phyloP scores from a whole-genome alignment of 2,888 invertebrate species.

The Eugnorisma glareosa region DNA sequence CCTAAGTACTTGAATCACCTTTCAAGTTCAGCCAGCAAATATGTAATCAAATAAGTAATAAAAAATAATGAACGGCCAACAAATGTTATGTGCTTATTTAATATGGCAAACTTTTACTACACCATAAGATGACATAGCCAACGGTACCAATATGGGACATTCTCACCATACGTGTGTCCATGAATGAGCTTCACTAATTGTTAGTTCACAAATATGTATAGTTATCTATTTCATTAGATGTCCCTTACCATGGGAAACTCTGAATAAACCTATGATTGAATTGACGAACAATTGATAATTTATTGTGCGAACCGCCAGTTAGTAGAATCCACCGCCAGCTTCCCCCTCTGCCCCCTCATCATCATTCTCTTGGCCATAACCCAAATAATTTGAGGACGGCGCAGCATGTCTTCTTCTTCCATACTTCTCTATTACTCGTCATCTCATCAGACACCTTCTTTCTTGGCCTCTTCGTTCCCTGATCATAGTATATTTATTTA shows the following conservation, averaged over 20 bases:
- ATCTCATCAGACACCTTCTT: no score
- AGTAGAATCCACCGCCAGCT: no score
- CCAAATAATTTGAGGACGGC: no score
- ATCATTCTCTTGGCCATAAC: no score
- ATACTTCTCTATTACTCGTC: no score
- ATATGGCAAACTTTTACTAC: slow-evolving; percentile 51
- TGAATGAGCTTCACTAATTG: slow-evolving; percentile 69
- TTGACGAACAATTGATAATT: no score
- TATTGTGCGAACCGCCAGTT: no score
- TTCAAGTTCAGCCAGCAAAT: slow-evolving; percentile 7
- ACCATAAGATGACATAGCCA: slow-evolving; percentile 42
- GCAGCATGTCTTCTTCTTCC: no score
- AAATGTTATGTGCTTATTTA: slow-evolving; percentile 43
- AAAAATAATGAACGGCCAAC: slow-evolving; percentile 38
- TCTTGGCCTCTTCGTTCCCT: no score
- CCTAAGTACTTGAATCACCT: slow-evolving; percentile 1
- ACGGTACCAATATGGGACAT: slow-evolving; percentile 64
- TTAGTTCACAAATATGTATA: slow-evolving; percentile 65
- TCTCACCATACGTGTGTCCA: slow-evolving; percentile 65
- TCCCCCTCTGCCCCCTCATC: no score
- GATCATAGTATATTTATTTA: no score
- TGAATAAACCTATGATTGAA: not conserved
- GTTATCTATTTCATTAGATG: slow-evolving; percentile 57
- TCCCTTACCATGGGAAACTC: slow-evolving; percentile 47
- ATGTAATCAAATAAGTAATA: slow-evolving; percentile 33